Base-by-base conservation (phyloP, 2,888 invertebrate species). In the Phania funesta region DNA sequence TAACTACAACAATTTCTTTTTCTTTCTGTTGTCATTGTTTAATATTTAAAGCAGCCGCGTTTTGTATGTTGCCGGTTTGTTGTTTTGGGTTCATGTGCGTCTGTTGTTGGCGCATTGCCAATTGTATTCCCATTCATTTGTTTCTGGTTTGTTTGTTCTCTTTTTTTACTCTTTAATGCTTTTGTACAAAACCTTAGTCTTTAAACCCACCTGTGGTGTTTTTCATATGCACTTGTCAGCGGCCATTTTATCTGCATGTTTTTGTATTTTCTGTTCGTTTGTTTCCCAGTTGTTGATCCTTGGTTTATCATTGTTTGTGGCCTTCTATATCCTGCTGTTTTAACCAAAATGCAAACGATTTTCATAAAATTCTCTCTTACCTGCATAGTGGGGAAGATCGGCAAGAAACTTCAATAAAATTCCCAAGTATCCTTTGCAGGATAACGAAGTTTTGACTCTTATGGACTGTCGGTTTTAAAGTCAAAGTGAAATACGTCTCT, bases 201-300 rank as follows among this genome's bases (percentile, higher is more conserved):
- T 75, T 44, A n/a, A 41, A 24, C 50, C 70, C 74, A 82, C 78
- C 82, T 82, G 78, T 78, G 74, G 74, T 82, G 82, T 60, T 35
- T 58, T 78, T 78, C 78, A 77, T 62, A 65, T 70, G 60, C 64
- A 58, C 8, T 78, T 82, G 70, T 78, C 77, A 82, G 56, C 70
- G 70, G 35, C 77, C 73, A 82, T 82, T 74, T 82, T 74, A 73
- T 67, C 54, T 62, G 73, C 38, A 62, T 74, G 38, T 65, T 64
- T 73, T 64, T 9, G 18, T 58, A 5, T 18, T 18, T 41, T 41
- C 20, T 38, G n/a, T n/a, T n/a, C n/a, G n/a, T 22, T 13, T 67
- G 29, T 56, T 44, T 22, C 44, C 52, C 62, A 29, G 20, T 41
- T 41, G 71, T 64, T 50, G 50, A 65, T 73, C 52, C 56, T 79